Base-by-base conservation (phyloP, 2,888 invertebrate species). In the Taphrorychus bicolor region DNA sequence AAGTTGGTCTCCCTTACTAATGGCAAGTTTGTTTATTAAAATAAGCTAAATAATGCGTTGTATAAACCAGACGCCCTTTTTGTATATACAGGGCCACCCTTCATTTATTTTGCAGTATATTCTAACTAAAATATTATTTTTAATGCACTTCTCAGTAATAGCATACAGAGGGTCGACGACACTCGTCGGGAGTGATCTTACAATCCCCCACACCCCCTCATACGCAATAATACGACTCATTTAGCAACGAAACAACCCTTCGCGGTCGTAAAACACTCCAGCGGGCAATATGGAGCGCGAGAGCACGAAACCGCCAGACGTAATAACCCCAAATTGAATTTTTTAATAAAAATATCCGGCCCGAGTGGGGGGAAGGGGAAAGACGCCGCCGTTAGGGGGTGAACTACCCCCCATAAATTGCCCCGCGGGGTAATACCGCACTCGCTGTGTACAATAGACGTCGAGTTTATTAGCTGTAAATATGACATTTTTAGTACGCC, bases 261-360 rank as follows among this genome's bases (percentile, higher is more conserved):
- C 16, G 45, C 21, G 41, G 42, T 17, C 42, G 41, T 41, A 57
- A 57, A 41, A 42, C 18, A 32, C 4, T 32, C 16, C 23, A 54
- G 11, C 18, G 32, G 24, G 32, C 54, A 23, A 24, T 23, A 32
- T 17, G 32, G 41, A 19, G 21, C 11, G 16, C 14, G 42, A 57
- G 45, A 58, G 21, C 11, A 21, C 14, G 42, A 57, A 58, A 58
- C 48, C 42, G 45, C 41, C 7, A 56, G 18, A 56, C 18, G 40
- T 16, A 40, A 40, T 32, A 40, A 58, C 19, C 40, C 22, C 21
- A 64, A 19, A 64, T 64, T 63, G 51, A 58, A 64, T 64, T 64
- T 64, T 64, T 64, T 64, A 64, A 58, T 57, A 64, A 64, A 64
- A 64, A 52, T 49, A 53, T 53, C 40, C 56, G n/a, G n/a, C n/a